Evolutionary conservation across 2,797 vertebrate species (phyloP).

Genomic region (Acipenser oxyrinchus): DNA sequence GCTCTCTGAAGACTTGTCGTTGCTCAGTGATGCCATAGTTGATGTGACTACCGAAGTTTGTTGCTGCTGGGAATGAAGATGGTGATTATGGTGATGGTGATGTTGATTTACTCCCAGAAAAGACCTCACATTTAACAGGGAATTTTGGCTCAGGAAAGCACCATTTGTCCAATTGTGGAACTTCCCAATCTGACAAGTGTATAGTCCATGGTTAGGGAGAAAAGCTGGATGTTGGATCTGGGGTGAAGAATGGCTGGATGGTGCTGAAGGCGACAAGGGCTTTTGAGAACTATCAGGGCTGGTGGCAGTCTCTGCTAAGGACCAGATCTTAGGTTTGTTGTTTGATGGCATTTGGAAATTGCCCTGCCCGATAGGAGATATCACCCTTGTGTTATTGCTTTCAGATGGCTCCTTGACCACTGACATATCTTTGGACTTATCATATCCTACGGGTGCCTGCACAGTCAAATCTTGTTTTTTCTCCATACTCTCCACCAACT

Average conservation of each 20-base stretch:
- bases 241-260: constrained; percentile 60
- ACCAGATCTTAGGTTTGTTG: constrained; percentile 98
- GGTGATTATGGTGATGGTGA: constrained; percentile 66
- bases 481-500: constrained; percentile 56
- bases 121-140: constrained; percentile 87
- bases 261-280: constrained; percentile 70
- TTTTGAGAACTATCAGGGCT: constrained; percentile 85
- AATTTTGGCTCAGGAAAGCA: constrained; percentile 89
- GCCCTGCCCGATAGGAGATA: constrained; percentile 69
- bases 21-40: constrained; percentile 62
- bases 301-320: constrained; percentile 91
- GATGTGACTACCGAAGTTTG: constrained; percentile 68
- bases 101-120: constrained; percentile 90
- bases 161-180: constrained; percentile 98
- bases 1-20: constrained; percentile 70
- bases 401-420: constrained; percentile 74
- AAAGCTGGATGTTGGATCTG: constrained; percentile 90
- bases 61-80: constrained; percentile 66
- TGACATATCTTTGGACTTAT: constrained; percentile 72
- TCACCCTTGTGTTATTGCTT: constrained; percentile 64
- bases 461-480: constrained; percentile 70
- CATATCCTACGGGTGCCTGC: constrained; percentile 69
- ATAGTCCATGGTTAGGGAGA: constrained; percentile 93
- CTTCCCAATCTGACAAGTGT: constrained; percentile 97
- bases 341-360: constrained; percentile 75